These are phyloP conservation scores for Cephalotes varians DNA, from an alignment of 2,888 invertebrate species.

Conservation along the genomic window DNA sequence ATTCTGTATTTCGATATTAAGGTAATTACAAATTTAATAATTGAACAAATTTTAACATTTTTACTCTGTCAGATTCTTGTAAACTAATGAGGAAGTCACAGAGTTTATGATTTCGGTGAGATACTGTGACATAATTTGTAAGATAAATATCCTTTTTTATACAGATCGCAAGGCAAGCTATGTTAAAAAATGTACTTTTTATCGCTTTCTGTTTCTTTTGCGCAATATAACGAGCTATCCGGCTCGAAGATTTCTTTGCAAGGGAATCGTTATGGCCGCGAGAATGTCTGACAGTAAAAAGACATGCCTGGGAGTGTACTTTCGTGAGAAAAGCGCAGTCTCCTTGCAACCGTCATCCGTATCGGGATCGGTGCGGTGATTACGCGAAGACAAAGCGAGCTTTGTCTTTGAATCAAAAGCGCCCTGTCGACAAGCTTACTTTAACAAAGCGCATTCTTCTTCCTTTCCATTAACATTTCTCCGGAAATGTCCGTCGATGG, in stretches of 20 bases:
- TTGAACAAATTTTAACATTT: background rate
- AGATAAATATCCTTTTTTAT: constrained; percentile 30
- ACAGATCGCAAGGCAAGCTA: background rate
- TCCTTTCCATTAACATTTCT: constrained; percentile 40
- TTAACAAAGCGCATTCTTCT: constrained; percentile 43
- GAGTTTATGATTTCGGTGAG: background rate
- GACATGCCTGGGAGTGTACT: constrained; percentile 55
- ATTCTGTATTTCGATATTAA: constrained; percentile 15
- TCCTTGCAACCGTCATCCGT: constrained; percentile 47
- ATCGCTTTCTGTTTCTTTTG: constrained; percentile 11
- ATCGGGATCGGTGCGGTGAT: constrained; percentile 55
- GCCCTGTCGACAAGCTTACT: constrained; percentile 35
- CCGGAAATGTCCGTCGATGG: constrained; percentile 28
- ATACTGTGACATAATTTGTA: background rate
- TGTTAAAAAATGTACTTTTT: constrained; percentile 31
- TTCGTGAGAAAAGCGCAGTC: constrained; percentile 65
- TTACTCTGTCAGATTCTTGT: background rate
- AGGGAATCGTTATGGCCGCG: constrained; percentile 34
- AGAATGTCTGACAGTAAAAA: constrained; percentile 58
- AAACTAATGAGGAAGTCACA: background rate
- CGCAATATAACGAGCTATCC: constrained; percentile 35
- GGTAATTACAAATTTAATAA: constrained; percentile 21
- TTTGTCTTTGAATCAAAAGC: constrained; percentile 52
- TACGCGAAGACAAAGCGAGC: constrained; percentile 57
- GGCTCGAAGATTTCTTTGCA: constrained; percentile 40